phyloP scores from a whole-genome alignment of 2,113 vertebrate genomes.

The Cacatua alba region DNA sequence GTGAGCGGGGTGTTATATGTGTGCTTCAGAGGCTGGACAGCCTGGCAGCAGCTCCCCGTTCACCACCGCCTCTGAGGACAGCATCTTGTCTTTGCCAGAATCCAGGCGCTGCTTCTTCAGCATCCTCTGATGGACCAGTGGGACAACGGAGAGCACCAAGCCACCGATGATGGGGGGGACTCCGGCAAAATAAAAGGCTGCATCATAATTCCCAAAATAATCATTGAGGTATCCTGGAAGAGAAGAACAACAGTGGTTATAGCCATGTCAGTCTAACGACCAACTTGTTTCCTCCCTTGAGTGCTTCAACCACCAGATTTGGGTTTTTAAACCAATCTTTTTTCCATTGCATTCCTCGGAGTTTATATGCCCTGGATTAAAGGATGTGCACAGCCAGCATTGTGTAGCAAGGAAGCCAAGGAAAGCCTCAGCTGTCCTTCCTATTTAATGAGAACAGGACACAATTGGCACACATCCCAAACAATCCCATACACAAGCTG shows the following conservation, averaged over 20 bases:
- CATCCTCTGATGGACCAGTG: slow-evolving; percentile 84
- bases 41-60: slow-evolving; percentile 93
- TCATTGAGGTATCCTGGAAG: slow-evolving; percentile 87
- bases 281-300: background rate
- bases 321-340: background rate
- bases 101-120: slow-evolving; percentile 80
- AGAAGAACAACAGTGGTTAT: background rate
- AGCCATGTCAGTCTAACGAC: background rate
- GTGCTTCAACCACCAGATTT: background rate
- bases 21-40: slow-evolving; percentile 86
- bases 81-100: slow-evolving; percentile 85
- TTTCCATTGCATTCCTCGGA: background rate
- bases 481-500: background rate
- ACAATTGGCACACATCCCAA: background rate
- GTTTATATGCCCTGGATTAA: background rate
- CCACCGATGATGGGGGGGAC: slow-evolving; percentile 91
- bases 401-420: background rate
- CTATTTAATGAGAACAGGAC: background rate
- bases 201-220: slow-evolving; percentile 85
- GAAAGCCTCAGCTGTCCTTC: background rate
- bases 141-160: slow-evolving; percentile 90
- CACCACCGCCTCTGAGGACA: slow-evolving; percentile 78
- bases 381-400: background rate
- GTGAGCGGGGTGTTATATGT: slow-evolving; percentile 74
- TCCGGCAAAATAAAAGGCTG: slow-evolving; percentile 94